A percentile compares a stretch with the other conserved stretches of the same genome.
Evolutionary conservation across 2,888 invertebrate genomes (phyloP).

Genomic region (Tetrapedia diversipes): DNA sequence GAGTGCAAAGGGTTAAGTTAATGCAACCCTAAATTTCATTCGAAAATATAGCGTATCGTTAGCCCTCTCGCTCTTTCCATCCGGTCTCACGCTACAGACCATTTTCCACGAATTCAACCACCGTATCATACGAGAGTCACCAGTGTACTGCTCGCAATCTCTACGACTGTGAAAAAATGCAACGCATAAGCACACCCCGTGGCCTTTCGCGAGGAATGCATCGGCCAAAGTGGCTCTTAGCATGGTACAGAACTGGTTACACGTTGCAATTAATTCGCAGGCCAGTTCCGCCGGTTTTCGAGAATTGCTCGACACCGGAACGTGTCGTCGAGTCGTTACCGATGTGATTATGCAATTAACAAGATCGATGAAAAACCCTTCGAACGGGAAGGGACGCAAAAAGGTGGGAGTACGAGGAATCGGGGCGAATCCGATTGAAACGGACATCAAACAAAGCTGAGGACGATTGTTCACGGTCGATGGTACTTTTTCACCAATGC

Average conservation of each 20-base stretch:
- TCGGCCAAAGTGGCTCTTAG: constrained; percentile 31
- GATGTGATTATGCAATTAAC: constrained; percentile 46
- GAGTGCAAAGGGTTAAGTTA: too few species aligned
- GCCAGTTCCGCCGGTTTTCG: constrained; percentile 49
- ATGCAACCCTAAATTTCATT: too few species aligned
- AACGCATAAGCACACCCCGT: constrained; percentile 1
- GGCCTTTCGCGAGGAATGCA: constrained; percentile 60
- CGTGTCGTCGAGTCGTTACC: not conserved
- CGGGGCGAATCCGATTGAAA: not conserved
- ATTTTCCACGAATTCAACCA: not conserved
- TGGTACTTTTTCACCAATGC: constrained; percentile 15
- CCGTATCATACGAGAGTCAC: not conserved
- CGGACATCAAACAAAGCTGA: not conserved
- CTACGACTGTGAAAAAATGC: constrained; percentile 29
- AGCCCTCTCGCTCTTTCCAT: too few species aligned
- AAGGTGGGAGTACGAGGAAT: not conserved
- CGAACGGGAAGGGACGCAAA: not conserved
- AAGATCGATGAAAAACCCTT: constrained; percentile 1
- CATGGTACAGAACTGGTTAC: constrained; percentile 41
- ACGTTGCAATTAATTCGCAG: constrained; percentile 44
- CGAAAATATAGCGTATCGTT: too few species aligned
- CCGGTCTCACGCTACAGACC: too few species aligned
- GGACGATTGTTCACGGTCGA: constrained; percentile 19
- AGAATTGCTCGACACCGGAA: constrained; percentile 21
- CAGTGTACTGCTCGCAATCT: constrained; percentile 21